Evolutionary conservation across 2,113 vertebrate species (phyloP).

Genomic region (Scortum barcoo): DNA sequence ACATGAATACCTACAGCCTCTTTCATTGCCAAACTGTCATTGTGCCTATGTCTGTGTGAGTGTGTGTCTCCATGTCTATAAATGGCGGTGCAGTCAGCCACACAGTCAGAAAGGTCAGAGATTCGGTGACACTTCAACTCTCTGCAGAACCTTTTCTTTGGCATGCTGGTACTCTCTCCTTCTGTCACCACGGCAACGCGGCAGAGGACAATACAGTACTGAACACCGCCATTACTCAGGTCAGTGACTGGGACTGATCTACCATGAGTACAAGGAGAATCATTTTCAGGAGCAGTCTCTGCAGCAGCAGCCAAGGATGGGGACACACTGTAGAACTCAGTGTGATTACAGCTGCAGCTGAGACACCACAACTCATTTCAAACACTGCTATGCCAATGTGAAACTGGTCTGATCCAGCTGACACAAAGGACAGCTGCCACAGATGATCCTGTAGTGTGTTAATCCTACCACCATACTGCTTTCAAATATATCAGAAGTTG

Average conservation of each 20-base stretch:
- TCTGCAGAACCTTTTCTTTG: slow-evolving; percentile 64
- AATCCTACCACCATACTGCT: not conserved
- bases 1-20: slow-evolving; percentile 48
- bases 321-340: slow-evolving; percentile 24
- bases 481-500: not conserved
- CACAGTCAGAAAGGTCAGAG: slow-evolving; percentile 71
- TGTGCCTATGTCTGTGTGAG: slow-evolving; percentile 18
- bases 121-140: slow-evolving; percentile 64
- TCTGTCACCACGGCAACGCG: slow-evolving; percentile 76
- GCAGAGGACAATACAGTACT: slow-evolving; percentile 68
- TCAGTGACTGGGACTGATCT: slow-evolving; percentile 73
- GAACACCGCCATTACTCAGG: slow-evolving; percentile 74
- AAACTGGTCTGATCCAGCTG: slow-evolving; percentile 31
- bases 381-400: slow-evolving; percentile 7
- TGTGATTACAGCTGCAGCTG: slow-evolving; percentile 44
- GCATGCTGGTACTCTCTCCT: slow-evolving; percentile 54
- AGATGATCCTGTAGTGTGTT: not conserved
- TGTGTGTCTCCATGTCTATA: slow-evolving; percentile 32
- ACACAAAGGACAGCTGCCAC: slow-evolving; percentile 5
- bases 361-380: slow-evolving; percentile 9
- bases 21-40: slow-evolving; percentile 36
- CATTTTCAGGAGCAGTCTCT: slow-evolving; percentile 58
- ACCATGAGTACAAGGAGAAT: slow-evolving; percentile 58
- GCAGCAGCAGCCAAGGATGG: slow-evolving; percentile 44
- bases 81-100: slow-evolving; percentile 52